Conservation (phyloP, 2,797 vertebrate genomes). For the Gymnoscopelus microlampas region DNA sequence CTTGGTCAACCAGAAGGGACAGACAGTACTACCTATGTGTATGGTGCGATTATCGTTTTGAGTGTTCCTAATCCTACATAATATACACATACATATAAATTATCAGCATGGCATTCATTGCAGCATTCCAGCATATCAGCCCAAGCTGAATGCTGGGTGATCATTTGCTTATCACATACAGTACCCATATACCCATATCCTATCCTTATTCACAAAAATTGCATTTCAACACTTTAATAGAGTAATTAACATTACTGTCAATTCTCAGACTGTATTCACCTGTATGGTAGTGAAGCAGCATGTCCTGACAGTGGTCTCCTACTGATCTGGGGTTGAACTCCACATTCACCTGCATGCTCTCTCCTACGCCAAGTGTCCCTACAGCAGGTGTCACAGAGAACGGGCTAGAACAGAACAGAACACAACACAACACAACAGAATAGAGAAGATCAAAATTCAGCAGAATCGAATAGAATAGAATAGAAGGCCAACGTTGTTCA, state of each 20-base stretch:
- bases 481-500: neutral
- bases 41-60: too few relatives aligned
- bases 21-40: neutral
- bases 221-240: too few relatives aligned
- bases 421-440: neutral
- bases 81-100: too few relatives aligned
- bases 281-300: slow-evolving; percentile 85
- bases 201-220: too few relatives aligned
- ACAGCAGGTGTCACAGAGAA: slow-evolving; percentile 82
- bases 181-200: too few relatives aligned
- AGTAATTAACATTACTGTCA: too few relatives aligned
- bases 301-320: slow-evolving; percentile 75
- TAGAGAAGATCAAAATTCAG: neutral
- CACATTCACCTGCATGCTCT: slow-evolving; percentile 84
- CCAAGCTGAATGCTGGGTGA: too few relatives aligned
- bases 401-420: slow-evolving; percentile 76
- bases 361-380: slow-evolving; percentile 81
- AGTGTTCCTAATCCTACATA: too few relatives aligned
- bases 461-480: neutral
- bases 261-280: slow-evolving; percentile 68
- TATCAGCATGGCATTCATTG: too few relatives aligned
- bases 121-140: too few relatives aligned
- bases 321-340: slow-evolving; percentile 81
- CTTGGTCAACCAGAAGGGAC: neutral
- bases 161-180: too few relatives aligned